These are phyloP conservation scores for Lapara coniferarum DNA, from an alignment of 2,888 invertebrate species.

Conservation along the genomic window DNA sequence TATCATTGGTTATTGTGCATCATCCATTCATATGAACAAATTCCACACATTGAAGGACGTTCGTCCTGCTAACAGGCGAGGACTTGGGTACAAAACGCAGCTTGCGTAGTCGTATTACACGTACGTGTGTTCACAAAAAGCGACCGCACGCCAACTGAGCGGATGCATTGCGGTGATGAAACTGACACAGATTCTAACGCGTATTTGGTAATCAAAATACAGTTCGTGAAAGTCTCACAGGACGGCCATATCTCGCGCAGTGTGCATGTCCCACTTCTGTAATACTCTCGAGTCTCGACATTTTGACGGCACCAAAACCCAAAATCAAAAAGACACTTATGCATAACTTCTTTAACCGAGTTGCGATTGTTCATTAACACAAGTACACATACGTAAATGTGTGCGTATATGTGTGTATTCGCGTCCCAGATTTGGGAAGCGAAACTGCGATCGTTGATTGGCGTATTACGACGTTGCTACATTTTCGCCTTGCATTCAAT, in stretches of 20 bases:
- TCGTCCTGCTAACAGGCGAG: slow-evolving; percentile 14
- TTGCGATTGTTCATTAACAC: slow-evolving; percentile 64
- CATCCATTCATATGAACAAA: neutral
- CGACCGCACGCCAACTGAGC: slow-evolving; percentile 65
- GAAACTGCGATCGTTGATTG: slow-evolving; percentile 77
- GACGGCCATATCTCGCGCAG: slow-evolving; percentile 76
- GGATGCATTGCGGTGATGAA: slow-evolving; percentile 80
- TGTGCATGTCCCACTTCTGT: slow-evolving; percentile 74
- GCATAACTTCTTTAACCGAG: slow-evolving; percentile 64
- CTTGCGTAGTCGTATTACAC: slow-evolving; percentile 29
- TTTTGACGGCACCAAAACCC: slow-evolving; percentile 77
- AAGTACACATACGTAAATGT: slow-evolving; percentile 61
- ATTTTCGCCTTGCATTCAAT: slow-evolving; percentile 79
- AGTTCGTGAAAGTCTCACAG: slow-evolving; percentile 81
- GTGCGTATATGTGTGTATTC: slow-evolving; percentile 50
- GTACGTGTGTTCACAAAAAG: slow-evolving; percentile 56
- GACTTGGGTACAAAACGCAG: slow-evolving; percentile 16
- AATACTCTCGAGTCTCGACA: slow-evolving; percentile 71
- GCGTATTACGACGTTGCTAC: slow-evolving; percentile 75
- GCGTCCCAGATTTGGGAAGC: slow-evolving; percentile 77
- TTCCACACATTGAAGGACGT: neutral
- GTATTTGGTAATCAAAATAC: slow-evolving; percentile 82
- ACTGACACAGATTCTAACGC: slow-evolving; percentile 83
- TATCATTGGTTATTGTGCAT: slow-evolving; percentile 1
- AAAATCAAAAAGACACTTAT: slow-evolving; percentile 66